These are phyloP conservation scores for Thereva nobilitata DNA, from an alignment of 2,888 invertebrate species.

Conservation along the genomic window DNA sequence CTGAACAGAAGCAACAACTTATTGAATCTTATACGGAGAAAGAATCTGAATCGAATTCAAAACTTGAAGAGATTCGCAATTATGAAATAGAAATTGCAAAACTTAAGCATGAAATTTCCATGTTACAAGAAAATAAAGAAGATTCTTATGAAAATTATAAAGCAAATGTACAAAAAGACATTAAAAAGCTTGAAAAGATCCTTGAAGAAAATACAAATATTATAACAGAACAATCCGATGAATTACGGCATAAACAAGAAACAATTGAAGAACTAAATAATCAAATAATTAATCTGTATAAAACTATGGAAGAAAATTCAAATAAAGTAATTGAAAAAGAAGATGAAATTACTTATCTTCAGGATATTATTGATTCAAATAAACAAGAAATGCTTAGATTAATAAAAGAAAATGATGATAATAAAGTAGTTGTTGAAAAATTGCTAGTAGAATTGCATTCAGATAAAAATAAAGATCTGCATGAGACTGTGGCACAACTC, in stretches of 20 bases:
- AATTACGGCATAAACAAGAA: constrained; percentile 63
- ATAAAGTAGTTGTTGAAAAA: constrained; percentile 50
- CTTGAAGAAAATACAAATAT: constrained; percentile 54
- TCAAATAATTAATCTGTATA: constrained; percentile 62
- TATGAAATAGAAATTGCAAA: constrained; percentile 55
- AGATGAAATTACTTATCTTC: constrained; percentile 59
- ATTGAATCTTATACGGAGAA: constrained; percentile 54
- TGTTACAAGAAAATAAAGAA: constrained; percentile 59
- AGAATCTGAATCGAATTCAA: constrained; percentile 48
- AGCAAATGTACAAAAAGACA: constrained; percentile 47
- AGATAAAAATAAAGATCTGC: constrained; percentile 39
- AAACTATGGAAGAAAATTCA: constrained; percentile 62
- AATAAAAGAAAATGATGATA: constrained; percentile 53
- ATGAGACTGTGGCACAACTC: constrained; percentile 43
- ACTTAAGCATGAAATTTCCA: constrained; percentile 59
- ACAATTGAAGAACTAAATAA: constrained; percentile 66
- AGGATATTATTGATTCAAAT: constrained; percentile 57
- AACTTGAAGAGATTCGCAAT: constrained; percentile 47
- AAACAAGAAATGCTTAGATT: constrained; percentile 58
- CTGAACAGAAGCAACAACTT: constrained; percentile 57
- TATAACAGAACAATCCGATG: constrained; percentile 50
- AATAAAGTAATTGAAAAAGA: constrained; percentile 59
- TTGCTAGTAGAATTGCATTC: constrained; percentile 45
- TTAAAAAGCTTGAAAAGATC: constrained; percentile 47
- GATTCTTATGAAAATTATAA: constrained; percentile 46